phyloP scores from a whole-genome alignment of 2,113 vertebrate species.

The Aptenodytes patagonicus region DNA sequence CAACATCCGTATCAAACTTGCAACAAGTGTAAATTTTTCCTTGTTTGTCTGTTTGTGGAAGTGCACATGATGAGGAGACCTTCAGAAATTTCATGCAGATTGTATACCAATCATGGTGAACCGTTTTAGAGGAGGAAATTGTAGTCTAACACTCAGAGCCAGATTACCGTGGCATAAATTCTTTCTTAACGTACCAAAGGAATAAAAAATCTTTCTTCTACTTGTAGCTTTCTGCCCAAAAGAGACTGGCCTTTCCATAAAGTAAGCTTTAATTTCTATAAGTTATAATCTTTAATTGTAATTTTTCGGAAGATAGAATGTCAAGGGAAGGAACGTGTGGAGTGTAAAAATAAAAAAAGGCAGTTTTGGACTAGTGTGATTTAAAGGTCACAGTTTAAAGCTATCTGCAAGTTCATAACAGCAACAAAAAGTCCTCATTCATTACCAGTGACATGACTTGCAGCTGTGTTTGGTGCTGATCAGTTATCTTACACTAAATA shows the following conservation, averaged over 20 bases:
- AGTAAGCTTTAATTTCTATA: not conserved
- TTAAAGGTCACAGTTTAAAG: conserved; percentile 17
- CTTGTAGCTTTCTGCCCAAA: not conserved
- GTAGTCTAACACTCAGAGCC: not conserved
- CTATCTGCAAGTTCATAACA: conserved; percentile 2
- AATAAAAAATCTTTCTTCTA: not conserved
- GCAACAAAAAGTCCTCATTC: not conserved
- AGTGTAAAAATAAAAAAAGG: not conserved
- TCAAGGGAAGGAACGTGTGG: not conserved
- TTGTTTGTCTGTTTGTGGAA: not conserved
- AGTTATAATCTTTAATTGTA: not conserved
- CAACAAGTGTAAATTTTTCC: not conserved
- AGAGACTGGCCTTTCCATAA: not conserved
- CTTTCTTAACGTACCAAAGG: not conserved
- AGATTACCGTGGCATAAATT: not conserved
- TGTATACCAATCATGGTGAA: not conserved
- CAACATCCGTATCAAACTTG: not conserved
- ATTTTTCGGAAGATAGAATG: not conserved
- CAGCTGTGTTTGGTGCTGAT: not conserved
- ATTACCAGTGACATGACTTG: not conserved
- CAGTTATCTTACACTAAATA: not conserved
- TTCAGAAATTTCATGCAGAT: not conserved
- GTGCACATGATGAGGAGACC: not conserved
- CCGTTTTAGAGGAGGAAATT: not conserved
- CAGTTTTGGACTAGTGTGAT: not conserved